Base-by-base conservation (phyloP, 2,888 invertebrate genomes). In the Sinotaia quadrata region DNA sequence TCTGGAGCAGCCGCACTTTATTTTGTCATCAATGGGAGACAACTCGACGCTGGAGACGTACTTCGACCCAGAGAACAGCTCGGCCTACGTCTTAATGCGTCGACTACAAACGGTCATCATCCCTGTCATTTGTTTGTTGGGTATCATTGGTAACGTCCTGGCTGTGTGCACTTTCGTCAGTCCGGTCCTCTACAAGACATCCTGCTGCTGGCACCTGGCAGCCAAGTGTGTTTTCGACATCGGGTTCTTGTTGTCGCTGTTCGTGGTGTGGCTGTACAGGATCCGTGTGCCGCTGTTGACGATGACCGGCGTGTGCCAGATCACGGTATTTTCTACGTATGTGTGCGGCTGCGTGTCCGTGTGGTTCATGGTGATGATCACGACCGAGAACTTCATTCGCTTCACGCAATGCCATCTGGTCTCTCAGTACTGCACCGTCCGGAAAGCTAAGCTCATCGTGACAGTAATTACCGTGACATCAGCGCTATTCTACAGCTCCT, bases 151-250 rank as follows among this genome's bases (percentile, higher is more conserved):
- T 1, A 72, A 72, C 67, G 24, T 54, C 0, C 47, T 72, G 44
- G 72, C 72, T 4, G 58, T 44, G 27, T 27, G 44, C 8, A 68
- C 66, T 8, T 66, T 72, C 41, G 34, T 69, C 27, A 34, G 62
- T 21, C 29, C 57, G 34, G 18, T 33, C 4, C 52, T 72, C 4
- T 89, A 92, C 24, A 90, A 92, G 54, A 91, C 93, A 24, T 94
- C 94, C 0, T 94, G 94, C 0, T 93, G 93, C 73, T 92, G 93
- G 77, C 95, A 95, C 85, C 88, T 95, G 75, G 92, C 94, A 0
- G 93, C 93, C 0, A 87, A 95, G 62, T 94, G 94, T 0, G 87
- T 93, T 1, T 93, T 94, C 73, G 95, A 95, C 87, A 93, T 93
- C 0, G 90, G 93, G 0, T 94, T 94, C 79, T 88, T 95, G n/a